phyloP scores from a whole-genome alignment of 1,140 invertebrate species.

The Heterodera schachtii region DNA sequence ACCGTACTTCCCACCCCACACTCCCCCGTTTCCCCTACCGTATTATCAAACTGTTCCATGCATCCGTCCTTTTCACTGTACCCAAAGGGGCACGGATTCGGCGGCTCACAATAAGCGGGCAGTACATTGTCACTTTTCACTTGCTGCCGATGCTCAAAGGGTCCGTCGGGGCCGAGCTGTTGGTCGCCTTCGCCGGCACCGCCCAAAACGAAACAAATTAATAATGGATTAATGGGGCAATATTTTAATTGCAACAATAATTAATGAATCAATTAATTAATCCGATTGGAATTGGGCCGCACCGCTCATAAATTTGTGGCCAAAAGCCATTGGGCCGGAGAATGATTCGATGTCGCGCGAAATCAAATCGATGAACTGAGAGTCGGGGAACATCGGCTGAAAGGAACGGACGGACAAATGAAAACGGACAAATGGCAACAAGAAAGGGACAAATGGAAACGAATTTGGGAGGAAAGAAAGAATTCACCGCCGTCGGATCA shows the following conservation, averaged over 20 bases:
- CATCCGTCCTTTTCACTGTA: constrained; percentile 80
- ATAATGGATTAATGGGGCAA: not conserved
- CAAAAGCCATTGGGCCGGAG: constrained; percentile 54
- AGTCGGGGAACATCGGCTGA: constrained; percentile 47
- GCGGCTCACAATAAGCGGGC: constrained; percentile 97
- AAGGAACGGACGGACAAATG: not conserved
- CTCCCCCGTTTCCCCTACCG: constrained; percentile 67
- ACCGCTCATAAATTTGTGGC: constrained; percentile 64
- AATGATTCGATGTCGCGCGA: constrained; percentile 59
- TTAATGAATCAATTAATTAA: not conserved
- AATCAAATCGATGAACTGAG: constrained; percentile 63
- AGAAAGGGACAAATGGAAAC: too few relatives aligned
- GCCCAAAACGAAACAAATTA: constrained; percentile 67
- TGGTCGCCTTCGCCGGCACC: constrained; percentile 78
- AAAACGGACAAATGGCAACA: not conserved
- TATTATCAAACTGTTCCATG: constrained; percentile 88
- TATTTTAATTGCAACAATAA: constrained; percentile 12
- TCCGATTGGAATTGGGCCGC: too few relatives aligned
- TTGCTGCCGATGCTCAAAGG: constrained; percentile 72
- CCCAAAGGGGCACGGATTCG: constrained; percentile 88
- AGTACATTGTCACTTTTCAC: constrained; percentile 87
- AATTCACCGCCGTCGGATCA: not conserved
- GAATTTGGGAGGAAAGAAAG: not conserved
- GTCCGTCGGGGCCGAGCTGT: constrained; percentile 72
- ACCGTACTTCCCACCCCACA: too few relatives aligned